These are phyloP conservation scores for Lepidochitona cinerea DNA, from an alignment of 2,888 invertebrate genomes.

Conservation along the genomic window DNA sequence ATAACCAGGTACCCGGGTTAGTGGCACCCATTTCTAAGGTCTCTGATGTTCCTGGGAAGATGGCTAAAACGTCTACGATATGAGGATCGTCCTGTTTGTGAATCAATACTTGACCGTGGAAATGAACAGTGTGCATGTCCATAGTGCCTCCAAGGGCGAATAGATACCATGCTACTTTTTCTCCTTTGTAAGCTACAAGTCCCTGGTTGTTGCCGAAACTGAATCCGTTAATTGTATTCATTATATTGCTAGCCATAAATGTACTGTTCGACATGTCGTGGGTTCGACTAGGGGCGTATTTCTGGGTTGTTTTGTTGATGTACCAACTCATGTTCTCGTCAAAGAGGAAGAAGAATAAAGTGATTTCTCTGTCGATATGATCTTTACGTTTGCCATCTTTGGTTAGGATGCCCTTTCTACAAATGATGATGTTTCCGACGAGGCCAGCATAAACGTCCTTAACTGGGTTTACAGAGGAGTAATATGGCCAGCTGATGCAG, in stretches of 20 bases:
- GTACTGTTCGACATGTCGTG: not conserved
- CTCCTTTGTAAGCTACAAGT: constrained; percentile 32
- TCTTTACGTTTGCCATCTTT: constrained; percentile 17
- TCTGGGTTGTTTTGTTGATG: not conserved
- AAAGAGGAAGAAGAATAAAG: not conserved
- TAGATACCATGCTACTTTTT: constrained; percentile 48
- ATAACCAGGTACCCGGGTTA: constrained; percentile 56
- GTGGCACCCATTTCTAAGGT: constrained; percentile 48
- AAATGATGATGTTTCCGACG: constrained; percentile 48
- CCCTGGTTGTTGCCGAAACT: constrained; percentile 42
- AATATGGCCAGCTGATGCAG: constrained; percentile 50
- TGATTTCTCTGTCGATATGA: constrained; percentile 1
- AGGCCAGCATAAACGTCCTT: constrained; percentile 46
- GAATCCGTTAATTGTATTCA: constrained; percentile 44
- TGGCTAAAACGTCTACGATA: constrained; percentile 2
- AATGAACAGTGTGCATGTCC: constrained; percentile 49
- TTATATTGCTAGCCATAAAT: constrained; percentile 44
- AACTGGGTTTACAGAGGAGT: constrained; percentile 42
- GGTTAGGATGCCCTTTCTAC: constrained; percentile 39
- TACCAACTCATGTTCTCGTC: constrained; percentile 7
- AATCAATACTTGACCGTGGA: constrained; percentile 52
- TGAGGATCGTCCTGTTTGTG: constrained; percentile 17
- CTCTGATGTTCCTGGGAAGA: constrained; percentile 16
- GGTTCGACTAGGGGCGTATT: not conserved
- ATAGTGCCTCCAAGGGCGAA: constrained; percentile 38